A percentile compares a stretch with the other conserved stretches of the same genome.
These are phyloP conservation scores for Scaptodrosophila lebanonensis DNA, from an alignment of 1,140 invertebrate genomes.

Conservation along the genomic window DNA sequence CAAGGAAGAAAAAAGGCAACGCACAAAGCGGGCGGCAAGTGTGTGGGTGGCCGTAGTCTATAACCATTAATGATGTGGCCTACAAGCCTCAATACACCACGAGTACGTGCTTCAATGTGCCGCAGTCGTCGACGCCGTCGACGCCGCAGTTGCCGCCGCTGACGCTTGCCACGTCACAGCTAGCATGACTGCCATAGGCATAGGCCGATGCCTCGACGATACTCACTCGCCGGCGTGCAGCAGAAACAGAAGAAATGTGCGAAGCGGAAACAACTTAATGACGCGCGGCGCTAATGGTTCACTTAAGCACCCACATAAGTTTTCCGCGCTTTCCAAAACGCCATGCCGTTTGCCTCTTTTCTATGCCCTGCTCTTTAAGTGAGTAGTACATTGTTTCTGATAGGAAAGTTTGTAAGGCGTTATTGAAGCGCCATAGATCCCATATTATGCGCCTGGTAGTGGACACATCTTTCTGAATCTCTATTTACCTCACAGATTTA, in stretches of 20 bases:
- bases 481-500: no score
- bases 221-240: constrained; percentile 25
- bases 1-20: background rate
- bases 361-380: no score
- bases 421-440: no score
- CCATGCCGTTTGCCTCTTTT: background rate
- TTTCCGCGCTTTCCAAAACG: constrained; percentile 47
- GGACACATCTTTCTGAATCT: no score
- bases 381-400: no score
- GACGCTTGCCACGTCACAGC: no score
- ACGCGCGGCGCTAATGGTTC: constrained; percentile 74
- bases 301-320: constrained; percentile 75
- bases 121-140: constrained; percentile 11
- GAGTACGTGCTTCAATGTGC: constrained; percentile 38
- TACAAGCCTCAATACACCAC: constrained; percentile 32
- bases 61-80: constrained; percentile 71
- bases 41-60: constrained; percentile 24
- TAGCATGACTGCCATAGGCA: constrained; percentile 5
- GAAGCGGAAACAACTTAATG: constrained; percentile 75
- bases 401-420: no score
- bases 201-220: constrained; percentile 27
- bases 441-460: no score
- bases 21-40: background rate
- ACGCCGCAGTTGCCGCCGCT: constrained; percentile 1
- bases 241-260: constrained; percentile 66